Base-by-base conservation (phyloP, 2,888 invertebrate genomes). In the Digitonthophagus gazella region DNA sequence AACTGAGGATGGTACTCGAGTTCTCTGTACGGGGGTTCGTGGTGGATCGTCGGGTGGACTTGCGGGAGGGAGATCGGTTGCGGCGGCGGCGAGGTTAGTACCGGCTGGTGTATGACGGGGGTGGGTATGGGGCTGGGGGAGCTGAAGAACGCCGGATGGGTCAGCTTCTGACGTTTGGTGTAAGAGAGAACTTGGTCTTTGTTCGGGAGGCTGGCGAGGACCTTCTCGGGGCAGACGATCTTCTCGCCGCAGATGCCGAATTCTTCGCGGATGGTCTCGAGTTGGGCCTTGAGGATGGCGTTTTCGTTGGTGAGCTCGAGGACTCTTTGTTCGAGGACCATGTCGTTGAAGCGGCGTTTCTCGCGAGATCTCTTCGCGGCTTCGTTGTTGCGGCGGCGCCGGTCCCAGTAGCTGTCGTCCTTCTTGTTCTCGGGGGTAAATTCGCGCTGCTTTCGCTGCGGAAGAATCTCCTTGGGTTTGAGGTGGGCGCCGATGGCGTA, bases 371-470 rank as follows among this genome's bases (percentile, higher is more conserved):
- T 86, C 81, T 98, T 96, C 69, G 98, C 98, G 0, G 98, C 98
- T 83, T 97, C 97, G 83, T 98, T 98, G 84, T 98, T 98, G 70
- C 97, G 89, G 72, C 97, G 88, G 69, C 98, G 88, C 69, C 97
- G 90, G 83, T 97, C 97, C 98, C 98, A 98, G 83, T 98, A 98
- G 79, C 93, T 95, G 78, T 97, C 96, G 79, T 98, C 97, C 81
- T 98, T 98, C 82, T 96, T 96, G 83, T 90, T 94, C 81, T 97
- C 97, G 0, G 97, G 97, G 72, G 97, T 97, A 83, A 98, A 97
- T 82, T 97, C 97, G 11, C 98, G 87, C 80, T 97, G 97, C 80
- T 97, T 97, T 77, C 97, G 89, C 78, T 94, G 93, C 0, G 93
- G 93, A 83, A 95, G 93, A 78, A 94, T 87, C 74, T 95, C 95